These are phyloP conservation scores for Echiichthys vipera DNA, from an alignment of 2,797 vertebrate genomes.

Conservation along the genomic window DNA sequence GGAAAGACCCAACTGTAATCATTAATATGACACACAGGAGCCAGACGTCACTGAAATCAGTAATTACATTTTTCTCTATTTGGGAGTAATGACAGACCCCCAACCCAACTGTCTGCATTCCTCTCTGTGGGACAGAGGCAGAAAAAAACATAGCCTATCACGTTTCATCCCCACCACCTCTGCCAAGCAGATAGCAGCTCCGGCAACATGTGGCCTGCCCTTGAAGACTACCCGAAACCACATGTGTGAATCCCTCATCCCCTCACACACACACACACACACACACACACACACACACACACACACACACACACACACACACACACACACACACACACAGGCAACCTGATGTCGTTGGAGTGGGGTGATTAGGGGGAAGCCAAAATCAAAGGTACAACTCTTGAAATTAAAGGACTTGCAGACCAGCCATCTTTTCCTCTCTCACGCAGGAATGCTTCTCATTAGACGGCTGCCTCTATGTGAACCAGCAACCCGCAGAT, in stretches of 20 bases:
- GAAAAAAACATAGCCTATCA: constrained; percentile 54
- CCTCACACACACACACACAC: constrained; percentile 26
- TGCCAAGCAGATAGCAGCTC: constrained; percentile 67
- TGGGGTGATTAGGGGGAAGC: constrained; percentile 67
- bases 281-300: not conserved
- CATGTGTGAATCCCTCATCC: constrained; percentile 67
- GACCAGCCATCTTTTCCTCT: constrained; percentile 58
- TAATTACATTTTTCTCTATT: constrained; percentile 38
- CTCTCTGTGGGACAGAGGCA: constrained; percentile 37
- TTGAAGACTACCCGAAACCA: constrained; percentile 74
- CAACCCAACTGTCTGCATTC: constrained; percentile 62
- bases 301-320: constrained; percentile 18
- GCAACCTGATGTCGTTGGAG: constrained; percentile 53
- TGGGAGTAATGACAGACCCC: constrained; percentile 42
- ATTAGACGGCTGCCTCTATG: constrained; percentile 57
- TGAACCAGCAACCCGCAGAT: constrained; percentile 59
- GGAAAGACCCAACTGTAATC: constrained; percentile 4
- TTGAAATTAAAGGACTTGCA: constrained; percentile 76
- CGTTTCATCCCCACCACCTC: constrained; percentile 67
- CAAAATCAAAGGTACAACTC: constrained; percentile 79
- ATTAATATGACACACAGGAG: constrained; percentile 45
- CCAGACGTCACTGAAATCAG: constrained; percentile 43
- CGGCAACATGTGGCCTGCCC: constrained; percentile 74
- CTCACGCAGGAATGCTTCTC: constrained; percentile 68
- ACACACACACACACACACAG: constrained; percentile 12